Percentiles rank a stretch among this genome's conserved stretches.
Conservation (phyloP, 23 tunicate genomes). For the Aplidium turbinatum region DNA sequence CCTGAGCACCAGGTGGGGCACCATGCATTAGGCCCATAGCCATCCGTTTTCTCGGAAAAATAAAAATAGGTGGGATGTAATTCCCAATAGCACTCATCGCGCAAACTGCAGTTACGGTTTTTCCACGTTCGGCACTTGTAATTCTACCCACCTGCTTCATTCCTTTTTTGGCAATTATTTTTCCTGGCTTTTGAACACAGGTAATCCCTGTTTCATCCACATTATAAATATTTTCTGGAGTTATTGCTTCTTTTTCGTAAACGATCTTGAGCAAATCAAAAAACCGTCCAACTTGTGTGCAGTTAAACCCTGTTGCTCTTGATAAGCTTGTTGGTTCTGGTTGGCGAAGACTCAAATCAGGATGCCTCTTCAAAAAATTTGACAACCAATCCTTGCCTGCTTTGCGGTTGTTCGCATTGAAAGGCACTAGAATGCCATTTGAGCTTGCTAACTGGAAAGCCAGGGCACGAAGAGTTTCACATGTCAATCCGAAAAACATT, state of each 20-base stretch:
- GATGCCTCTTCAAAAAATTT: constrained; percentile 1
- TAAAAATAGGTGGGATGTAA: constrained; percentile 20
- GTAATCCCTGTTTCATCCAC: constrained; percentile 34
- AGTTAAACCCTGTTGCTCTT: constrained; percentile 25
- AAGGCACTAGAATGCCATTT: constrained; percentile 4
- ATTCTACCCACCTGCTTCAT: constrained; percentile 10
- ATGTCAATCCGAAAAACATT: not conserved
- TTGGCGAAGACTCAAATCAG: constrained; percentile 20
- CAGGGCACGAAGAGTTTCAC: not conserved
- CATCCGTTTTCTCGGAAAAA: constrained; percentile 23
- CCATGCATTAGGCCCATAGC: not conserved
- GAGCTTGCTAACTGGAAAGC: constrained; percentile 2
- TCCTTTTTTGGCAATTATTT: constrained; percentile 18
- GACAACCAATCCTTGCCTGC: constrained; percentile 14
- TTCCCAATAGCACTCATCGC: constrained; percentile 11
- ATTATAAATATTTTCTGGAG: constrained; percentile 5
- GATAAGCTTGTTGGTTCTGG: constrained; percentile 28
- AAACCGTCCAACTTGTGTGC: not conserved
- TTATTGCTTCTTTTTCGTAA: not conserved
- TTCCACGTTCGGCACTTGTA: constrained; percentile 23
- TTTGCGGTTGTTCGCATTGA: not conserved
- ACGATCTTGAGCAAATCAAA: not conserved
- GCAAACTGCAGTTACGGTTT: constrained; percentile 1
- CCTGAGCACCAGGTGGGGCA: constrained; percentile 20
- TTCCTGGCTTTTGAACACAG: constrained; percentile 20